Conservation (phyloP, 2,888 invertebrate species). For the Dryococelus australis region DNA sequence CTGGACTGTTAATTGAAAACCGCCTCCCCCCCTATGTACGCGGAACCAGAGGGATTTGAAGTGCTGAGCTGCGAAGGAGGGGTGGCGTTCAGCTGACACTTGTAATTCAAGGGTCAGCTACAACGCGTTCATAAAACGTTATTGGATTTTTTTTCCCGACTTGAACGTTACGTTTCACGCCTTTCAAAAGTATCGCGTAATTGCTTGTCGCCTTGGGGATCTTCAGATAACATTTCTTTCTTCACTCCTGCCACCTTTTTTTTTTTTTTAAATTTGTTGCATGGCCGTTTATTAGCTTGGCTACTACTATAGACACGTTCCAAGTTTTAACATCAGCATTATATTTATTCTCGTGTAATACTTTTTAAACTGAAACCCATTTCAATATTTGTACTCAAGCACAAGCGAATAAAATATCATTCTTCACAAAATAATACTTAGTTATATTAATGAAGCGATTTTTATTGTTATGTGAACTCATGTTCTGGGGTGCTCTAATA, state of each 20-base stretch:
- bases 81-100: neutral
- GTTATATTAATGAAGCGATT: no score
- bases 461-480: no score
- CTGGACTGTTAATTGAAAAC: slow-evolving; percentile 26
- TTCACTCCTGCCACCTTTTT: neutral
- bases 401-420: no score
- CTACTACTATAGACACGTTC: no score
- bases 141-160: slow-evolving; percentile 4
- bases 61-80: neutral
- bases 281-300: no score
- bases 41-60: neutral
- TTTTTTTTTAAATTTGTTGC: neutral
- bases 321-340: no score
- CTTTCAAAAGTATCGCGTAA: neutral
- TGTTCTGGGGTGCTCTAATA: no score
- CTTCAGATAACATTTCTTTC: neutral
- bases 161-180: neutral
- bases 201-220: neutral
- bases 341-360: no score
- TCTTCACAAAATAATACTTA: no score
- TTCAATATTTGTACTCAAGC: no score
- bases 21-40: neutral
- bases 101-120: neutral
- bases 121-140: slow-evolving; percentile 2
- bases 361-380: no score